Base-by-base conservation (phyloP, 2,888 invertebrate species). In the Leptinotarsa peninsularis region DNA sequence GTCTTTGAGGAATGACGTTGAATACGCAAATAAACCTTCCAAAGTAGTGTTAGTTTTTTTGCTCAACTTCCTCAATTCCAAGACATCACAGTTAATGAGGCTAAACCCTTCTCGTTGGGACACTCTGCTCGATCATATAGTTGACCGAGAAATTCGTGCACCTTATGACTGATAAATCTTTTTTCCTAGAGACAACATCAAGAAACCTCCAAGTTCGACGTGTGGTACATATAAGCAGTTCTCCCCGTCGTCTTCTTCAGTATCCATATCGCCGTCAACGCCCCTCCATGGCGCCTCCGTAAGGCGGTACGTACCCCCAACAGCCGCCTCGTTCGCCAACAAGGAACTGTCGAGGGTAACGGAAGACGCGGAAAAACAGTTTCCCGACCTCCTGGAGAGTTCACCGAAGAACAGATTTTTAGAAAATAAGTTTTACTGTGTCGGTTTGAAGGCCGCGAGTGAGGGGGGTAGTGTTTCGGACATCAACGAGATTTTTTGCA, bases 401-500 rank as follows among this genome's bases (percentile, higher is more conserved):
- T 86, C 86, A 18, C 84, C 86, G 27, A 82, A 81, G 66, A 77
- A 73, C 23, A 82, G 78, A 76, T 54, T 66, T n/a, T 77, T 69
- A 52, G 76, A 76, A 50, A 72, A 73, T 13, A 75, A 71, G 66
- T 75, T 74, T 52, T 73, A 69, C 60, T 71, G 74, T 49, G 71
- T 50, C 7, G 33, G 33, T 7, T 7, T 33, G 33, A 33, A 7
- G 33, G 33, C 33, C 10, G 50, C 15, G 4, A 50, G 50, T 50
- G 50, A 17, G 50, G 86, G 86, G 66, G 88, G 88, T 33, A 88
- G 88, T 81, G 84, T 86, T 23, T 82, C 83, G 72, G 87, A 88
- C 76, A 85, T 88, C 74, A 86, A 86, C 70, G 87, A 88, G 78
- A 84, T 90, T 0, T 92, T 93, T 84, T 93, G 93, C 85, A 94